phyloP scores from a whole-genome alignment of 2,113 vertebrate genomes.

The Laticauda laticaudata region DNA sequence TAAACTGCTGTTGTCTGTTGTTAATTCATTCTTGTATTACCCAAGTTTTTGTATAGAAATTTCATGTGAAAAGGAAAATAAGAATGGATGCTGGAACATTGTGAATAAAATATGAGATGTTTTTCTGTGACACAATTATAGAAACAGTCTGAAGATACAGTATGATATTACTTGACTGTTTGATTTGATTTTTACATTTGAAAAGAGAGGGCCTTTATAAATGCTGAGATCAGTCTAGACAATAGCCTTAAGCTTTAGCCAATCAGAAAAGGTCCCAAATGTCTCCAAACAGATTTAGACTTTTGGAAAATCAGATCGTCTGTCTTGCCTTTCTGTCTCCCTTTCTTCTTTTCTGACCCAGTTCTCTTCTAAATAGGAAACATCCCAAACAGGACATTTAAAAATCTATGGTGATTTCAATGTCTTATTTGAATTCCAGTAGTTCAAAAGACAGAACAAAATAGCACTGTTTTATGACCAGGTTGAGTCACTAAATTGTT shows the following conservation, averaged over 20 bases:
- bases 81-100: neutral
- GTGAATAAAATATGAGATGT: neutral
- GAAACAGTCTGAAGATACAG: neutral
- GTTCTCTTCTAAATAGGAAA: neutral
- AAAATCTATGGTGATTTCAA: neutral
- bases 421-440: neutral
- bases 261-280: neutral
- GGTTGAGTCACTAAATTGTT: neutral
- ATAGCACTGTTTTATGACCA: neutral
- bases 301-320: neutral
- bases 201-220: neutral
- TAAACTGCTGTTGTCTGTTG: neutral
- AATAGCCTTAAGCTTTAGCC: neutral
- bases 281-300: neutral
- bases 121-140: neutral
- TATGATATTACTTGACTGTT: neutral
- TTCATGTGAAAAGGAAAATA: rapidly evolving
- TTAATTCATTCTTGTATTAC: neutral
- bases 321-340: neutral
- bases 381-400: neutral
- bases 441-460: neutral
- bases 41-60: neutral
- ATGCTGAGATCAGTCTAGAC: neutral
- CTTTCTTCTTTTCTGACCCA: neutral
- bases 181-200: neutral